Conservation (phyloP, 2,113 vertebrate species). For the Pitta sordida region DNA sequence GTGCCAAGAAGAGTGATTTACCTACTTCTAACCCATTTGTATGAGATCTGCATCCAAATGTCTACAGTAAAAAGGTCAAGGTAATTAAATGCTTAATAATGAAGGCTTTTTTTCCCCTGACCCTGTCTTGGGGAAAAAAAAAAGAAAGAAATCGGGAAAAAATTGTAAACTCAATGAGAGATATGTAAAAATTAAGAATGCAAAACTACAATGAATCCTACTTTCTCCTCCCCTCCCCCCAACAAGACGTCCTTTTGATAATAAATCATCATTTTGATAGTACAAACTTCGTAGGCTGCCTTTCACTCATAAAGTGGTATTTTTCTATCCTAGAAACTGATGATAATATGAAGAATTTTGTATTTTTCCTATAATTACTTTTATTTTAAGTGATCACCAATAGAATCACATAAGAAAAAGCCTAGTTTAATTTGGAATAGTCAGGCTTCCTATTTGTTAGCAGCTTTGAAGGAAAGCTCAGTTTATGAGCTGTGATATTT, state of each 20-base stretch:
- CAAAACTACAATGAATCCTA: background rate
- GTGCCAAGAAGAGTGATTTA: conserved; percentile 53
- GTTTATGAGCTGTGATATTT: background rate
- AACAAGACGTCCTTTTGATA: background rate
- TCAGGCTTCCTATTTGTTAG: background rate
- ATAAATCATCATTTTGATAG: background rate
- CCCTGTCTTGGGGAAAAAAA: background rate
- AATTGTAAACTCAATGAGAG: background rate
- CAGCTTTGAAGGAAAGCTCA: background rate
- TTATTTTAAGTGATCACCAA: background rate
- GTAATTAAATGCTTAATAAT: conserved; percentile 5
- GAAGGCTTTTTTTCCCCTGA: background rate
- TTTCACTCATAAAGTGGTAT: background rate
- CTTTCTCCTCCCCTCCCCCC: too few relatives aligned
- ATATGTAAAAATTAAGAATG: background rate
- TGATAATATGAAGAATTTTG: background rate
- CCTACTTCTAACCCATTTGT: conserved; percentile 8
- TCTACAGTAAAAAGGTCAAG: background rate
- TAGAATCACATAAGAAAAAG: background rate
- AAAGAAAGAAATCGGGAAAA: background rate
- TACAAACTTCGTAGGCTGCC: background rate
- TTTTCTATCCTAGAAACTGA: background rate
- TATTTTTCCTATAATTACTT: background rate
- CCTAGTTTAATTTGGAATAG: background rate
- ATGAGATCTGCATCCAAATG: background rate